Base-by-base conservation (phyloP, 2,113 vertebrate species). In the Trochalopteron elliotii region DNA sequence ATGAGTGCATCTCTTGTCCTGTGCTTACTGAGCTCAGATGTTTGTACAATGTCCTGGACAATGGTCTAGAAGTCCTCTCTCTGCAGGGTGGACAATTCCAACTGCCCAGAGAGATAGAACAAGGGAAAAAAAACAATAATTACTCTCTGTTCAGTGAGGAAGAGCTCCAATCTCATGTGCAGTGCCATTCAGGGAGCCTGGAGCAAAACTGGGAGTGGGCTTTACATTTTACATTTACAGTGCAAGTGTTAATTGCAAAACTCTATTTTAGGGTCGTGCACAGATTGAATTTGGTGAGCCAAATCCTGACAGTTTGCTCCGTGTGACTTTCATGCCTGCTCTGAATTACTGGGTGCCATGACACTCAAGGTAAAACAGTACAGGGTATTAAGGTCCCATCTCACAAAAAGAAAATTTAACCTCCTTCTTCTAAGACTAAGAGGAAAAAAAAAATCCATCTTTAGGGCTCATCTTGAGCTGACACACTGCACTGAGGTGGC, bases 401-500 rank as follows among this genome's bases (percentile, higher is more conserved):
- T 47, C 81, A 85, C 44, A 86, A 40, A 83, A 20, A 9, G 3
- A 67, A 67, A 86, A 83, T 69, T 33, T 42, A 85, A 11, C 35
- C 24, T 16, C 16, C 14, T 72, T 64, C 37, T 69, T 67, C 42
- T 65, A 42, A 40, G 17, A 18, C 19, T 13, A 47, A 10, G 8
- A 17, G 18, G 35, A 52, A 63, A 91, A 39, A 39, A 39, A 39
- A 59, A 49, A 2, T 45, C 37, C 40, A 35, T 61, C 24, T 53
- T 65, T 50, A 57, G 40, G 84, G 65, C 35, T 74, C 9, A 8
- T 85, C 93, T 76, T 47, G 91, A 96, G 93, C 87, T 91, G 79
- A 72, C 87, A 80, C 82, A 37, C 42, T 78, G 92, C 90, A 83
- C 60, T 0, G 8, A 89, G 79, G 88, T 94, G 92, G 69, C 83